A percentile compares a stretch with the other conserved stretches of the same genome.
phyloP scores from a whole-genome alignment of 2,113 vertebrate genomes.

The Labrus mixtus region DNA sequence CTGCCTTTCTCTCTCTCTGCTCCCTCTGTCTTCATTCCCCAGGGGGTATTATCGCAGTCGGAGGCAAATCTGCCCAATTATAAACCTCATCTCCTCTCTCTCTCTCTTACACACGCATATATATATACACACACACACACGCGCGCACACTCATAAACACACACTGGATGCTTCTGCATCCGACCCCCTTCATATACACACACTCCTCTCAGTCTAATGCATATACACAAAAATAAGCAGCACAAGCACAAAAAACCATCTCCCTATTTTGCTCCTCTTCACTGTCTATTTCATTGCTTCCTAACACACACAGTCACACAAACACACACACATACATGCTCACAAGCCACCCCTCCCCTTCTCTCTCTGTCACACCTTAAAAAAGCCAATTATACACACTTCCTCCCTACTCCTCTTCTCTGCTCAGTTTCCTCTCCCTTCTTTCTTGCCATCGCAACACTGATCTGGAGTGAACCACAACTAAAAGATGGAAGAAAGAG shows the following conservation, averaged over 20 bases:
- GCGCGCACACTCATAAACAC: slow-evolving; percentile 17
- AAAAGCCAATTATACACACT: slow-evolving; percentile 82
- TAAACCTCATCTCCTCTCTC: slow-evolving; percentile 82
- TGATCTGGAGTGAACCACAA: slow-evolving; percentile 62
- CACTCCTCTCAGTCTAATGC: slow-evolving; percentile 34
- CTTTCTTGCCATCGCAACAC: slow-evolving; percentile 60
- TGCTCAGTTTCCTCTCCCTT: slow-evolving; percentile 37
- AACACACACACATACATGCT: slow-evolving; percentile 20
- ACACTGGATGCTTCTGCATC: slow-evolving; percentile 25
- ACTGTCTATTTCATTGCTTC: slow-evolving; percentile 66
- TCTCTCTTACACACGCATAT: slow-evolving; percentile 15
- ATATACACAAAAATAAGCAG: slow-evolving; percentile 54
- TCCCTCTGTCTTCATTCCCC: slow-evolving; percentile 74
- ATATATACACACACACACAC: slow-evolving; percentile 2
- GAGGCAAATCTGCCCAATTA: slow-evolving; percentile 86
- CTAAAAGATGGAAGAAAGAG: slow-evolving; percentile 57
- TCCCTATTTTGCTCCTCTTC: slow-evolving; percentile 63
- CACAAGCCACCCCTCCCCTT: slow-evolving; percentile 54
- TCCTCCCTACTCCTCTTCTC: slow-evolving; percentile 63
- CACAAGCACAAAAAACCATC: slow-evolving; percentile 55
- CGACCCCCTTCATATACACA: slow-evolving; percentile 23
- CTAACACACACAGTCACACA: slow-evolving; percentile 39
- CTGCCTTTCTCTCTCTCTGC: slow-evolving; percentile 57
- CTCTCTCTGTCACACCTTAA: slow-evolving; percentile 80
- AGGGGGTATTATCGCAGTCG: slow-evolving; percentile 83